These are phyloP conservation scores for Lagopus leucura DNA, from an alignment of 2,113 vertebrate genomes.

Conservation along the genomic window DNA sequence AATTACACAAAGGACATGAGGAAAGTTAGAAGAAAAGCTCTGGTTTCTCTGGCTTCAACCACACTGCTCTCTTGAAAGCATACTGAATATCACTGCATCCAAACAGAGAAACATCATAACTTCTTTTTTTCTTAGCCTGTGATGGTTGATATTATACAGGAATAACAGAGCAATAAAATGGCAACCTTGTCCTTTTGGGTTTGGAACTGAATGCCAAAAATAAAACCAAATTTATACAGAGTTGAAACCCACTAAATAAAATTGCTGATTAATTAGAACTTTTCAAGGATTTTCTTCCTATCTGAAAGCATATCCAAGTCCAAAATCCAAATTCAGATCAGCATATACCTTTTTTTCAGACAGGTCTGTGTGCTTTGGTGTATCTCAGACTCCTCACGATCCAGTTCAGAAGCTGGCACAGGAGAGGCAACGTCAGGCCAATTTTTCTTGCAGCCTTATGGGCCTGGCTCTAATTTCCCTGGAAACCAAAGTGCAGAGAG, in stretches of 20 bases:
- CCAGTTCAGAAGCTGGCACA: background rate
- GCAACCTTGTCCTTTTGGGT: background rate
- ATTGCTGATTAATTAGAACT: background rate
- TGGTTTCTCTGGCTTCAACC: background rate
- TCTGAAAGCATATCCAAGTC: background rate
- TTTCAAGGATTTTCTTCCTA: background rate
- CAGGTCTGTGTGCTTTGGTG: background rate
- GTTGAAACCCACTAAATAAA: background rate
- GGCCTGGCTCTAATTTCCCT: background rate
- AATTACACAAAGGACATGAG: conserved; percentile 4
- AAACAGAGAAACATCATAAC: conserved; percentile 37
- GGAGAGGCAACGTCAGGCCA: background rate
- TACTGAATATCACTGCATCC: conserved; percentile 15
- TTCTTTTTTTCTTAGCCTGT: background rate
- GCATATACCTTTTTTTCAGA: background rate
- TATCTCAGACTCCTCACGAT: background rate
- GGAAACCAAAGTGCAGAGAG: background rate
- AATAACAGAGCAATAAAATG: background rate
- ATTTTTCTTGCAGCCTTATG: accelerated
- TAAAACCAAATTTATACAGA: background rate
- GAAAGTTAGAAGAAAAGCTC: conserved; percentile 51
- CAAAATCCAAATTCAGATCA: background rate
- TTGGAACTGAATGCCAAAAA: background rate
- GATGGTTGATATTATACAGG: background rate
- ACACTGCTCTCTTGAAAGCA: background rate